Percentiles rank a stretch among this genome's conserved stretches.
Conservation (phyloP, 2,888 invertebrate genomes). For the Gastrophysa polygoni region DNA sequence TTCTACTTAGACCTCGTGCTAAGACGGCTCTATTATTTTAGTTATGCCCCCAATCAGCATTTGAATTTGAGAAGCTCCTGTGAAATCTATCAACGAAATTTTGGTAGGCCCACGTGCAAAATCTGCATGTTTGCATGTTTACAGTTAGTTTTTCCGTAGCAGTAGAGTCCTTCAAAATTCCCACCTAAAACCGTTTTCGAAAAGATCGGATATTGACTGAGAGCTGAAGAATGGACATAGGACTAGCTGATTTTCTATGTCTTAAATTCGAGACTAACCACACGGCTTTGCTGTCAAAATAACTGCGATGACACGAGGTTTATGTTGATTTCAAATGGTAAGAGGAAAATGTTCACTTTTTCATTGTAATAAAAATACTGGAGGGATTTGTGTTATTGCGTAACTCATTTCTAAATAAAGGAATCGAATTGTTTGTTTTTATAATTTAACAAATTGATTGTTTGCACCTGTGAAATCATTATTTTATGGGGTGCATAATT, state of each 20-base stretch:
- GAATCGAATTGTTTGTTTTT: no score
- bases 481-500: no score
- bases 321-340: conserved; percentile 14
- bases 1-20: conserved; percentile 18
- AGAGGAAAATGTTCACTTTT: not conserved
- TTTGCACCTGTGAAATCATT: no score
- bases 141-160: conserved; percentile 9
- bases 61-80: conserved; percentile 43
- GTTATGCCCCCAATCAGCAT: conserved; percentile 58
- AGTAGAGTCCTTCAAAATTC: not conserved
- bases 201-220: not conserved
- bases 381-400: not conserved
- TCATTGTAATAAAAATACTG: not conserved
- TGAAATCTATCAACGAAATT: conserved; percentile 36
- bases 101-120: conserved; percentile 47
- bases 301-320: conserved; percentile 4
- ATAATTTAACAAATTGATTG: no score
- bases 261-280: not conserved
- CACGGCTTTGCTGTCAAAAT: conserved; percentile 11
- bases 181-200: not conserved
- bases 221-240: not conserved
- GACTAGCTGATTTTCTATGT: conserved; percentile 7
- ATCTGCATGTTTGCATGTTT: conserved; percentile 17
- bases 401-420: no score
- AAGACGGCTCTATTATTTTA: conserved; percentile 50